Base-by-base conservation (phyloP, 2,113 vertebrate genomes). In the Heteronetta atricapilla region DNA sequence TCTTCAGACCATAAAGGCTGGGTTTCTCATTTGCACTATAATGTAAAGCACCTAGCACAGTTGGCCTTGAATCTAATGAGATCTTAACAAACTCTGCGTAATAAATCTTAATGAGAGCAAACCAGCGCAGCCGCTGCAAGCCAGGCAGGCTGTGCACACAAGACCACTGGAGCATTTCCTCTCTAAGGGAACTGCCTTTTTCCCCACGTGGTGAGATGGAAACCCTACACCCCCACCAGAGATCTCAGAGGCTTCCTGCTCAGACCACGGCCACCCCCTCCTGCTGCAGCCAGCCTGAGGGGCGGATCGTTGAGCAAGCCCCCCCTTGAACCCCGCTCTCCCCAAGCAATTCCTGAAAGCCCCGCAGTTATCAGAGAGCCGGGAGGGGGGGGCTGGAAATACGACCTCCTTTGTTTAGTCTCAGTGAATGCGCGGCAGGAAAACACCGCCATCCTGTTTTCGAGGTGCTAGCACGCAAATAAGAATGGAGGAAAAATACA, bases 361-460 rank as follows among this genome's bases (percentile, higher is more conserved):
- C 26, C 38, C 1, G 2, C 82, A 81, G 75, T 93, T 96, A 89
- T 90, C 94, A 67, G 93, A 73, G 20, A 60, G 4, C 70, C 33
- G 52, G 26, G 3, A 17, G 15, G 42, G 44, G 44, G 64, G 73
- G 48, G 29, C 85, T 96, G 96, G 94, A 92, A 97, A 82, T 33
- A 48, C 86, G 38, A 50, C 48, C 94, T 97, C 95, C 78, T 94
- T 97, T 97, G 97, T 97, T 97, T 97, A 97, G 97, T 97, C 95
- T 97, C 42, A 0, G 70, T 53, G 86, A 96, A 96, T 94, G 86
- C 0, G 48, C 8, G 16, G 93, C 96, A 94, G 95, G 96, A 97
- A 97, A 95, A 94, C 89, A 60, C 93, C 11, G n/a, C 93, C 96
- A 97, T 97, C 95, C 95, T 97, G 96, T 97, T 97, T 97, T 97